phyloP scores from a whole-genome alignment of 2,113 vertebrate species.

The Dipodomys spectabilis region DNA sequence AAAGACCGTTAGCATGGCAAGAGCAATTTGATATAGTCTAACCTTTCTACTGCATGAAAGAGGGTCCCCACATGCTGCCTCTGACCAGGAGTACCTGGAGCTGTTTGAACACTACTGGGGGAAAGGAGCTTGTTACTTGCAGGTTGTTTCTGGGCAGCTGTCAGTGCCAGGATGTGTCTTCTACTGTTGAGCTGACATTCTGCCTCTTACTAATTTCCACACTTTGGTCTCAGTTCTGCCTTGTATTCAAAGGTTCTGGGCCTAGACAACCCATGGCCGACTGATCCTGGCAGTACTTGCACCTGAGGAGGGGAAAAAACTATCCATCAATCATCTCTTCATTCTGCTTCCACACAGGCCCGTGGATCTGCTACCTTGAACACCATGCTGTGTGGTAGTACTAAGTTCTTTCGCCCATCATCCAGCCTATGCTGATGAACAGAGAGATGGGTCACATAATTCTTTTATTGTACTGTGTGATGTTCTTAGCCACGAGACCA shows the following conservation, averaged over 20 bases:
- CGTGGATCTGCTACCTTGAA: fast-evolving
- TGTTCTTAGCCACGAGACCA: not conserved
- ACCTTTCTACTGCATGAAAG: conserved; percentile 50
- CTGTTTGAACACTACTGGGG: conserved; percentile 51
- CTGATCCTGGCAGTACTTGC: not conserved
- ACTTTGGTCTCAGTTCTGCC: not conserved
- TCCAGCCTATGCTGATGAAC: not conserved
- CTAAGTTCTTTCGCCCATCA: not conserved
- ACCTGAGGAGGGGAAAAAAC: not conserved
- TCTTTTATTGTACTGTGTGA: not conserved
- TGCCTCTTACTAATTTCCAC: conserved; percentile 17
- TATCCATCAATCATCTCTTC: not conserved
- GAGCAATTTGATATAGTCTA: conserved; percentile 43
- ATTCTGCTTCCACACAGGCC: fast-evolving
- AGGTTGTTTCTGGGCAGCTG: not conserved
- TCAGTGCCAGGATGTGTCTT: not conserved
- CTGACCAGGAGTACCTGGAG: conserved; percentile 51
- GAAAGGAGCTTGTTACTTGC: conserved; percentile 12
- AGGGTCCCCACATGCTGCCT: not conserved
- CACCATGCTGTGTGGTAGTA: not conserved
- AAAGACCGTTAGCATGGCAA: conserved; percentile 35
- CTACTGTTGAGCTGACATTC: not conserved
- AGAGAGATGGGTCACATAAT: not conserved
- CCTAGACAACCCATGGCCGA: not conserved
- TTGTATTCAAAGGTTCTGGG: not conserved